Conservation (phyloP, 2,113 vertebrate species). For the Bungarus multicinctus region DNA sequence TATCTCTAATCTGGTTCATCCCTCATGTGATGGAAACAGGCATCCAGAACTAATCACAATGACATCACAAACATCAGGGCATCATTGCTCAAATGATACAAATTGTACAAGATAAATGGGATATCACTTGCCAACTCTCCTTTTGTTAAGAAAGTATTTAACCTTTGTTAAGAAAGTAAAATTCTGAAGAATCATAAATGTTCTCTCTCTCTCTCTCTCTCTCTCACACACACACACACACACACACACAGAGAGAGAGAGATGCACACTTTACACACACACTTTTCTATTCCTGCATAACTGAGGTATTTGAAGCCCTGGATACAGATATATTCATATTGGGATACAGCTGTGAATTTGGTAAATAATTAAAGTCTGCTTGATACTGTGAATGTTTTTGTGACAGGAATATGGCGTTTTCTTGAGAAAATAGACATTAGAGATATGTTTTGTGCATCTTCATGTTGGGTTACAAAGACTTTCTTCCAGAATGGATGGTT, state of each 20-base stretch:
- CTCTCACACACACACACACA: background rate
- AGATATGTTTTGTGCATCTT: background rate
- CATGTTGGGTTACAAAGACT: background rate
- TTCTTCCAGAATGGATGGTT: background rate
- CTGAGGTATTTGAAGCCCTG: too few species aligned
- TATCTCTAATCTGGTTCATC: background rate
- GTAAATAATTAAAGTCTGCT: too few species aligned
- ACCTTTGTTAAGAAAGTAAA: background rate
- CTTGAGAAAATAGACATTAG: background rate
- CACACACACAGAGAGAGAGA: too few species aligned
- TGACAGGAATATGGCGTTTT: too few species aligned
- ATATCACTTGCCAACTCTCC: background rate
- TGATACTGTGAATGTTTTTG: too few species aligned
- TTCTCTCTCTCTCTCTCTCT: too few species aligned
- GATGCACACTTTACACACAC: background rate
- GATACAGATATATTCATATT: too few species aligned
- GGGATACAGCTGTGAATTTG: too few species aligned
- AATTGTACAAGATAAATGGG: background rate
- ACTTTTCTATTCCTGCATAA: background rate
- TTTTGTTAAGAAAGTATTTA: background rate
- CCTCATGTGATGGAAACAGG: background rate
- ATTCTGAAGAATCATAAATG: background rate
- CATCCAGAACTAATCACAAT: background rate
- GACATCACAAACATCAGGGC: background rate
- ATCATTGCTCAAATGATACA: background rate